These are phyloP conservation scores for Muscicapa striata DNA, from an alignment of 2,797 vertebrate genomes.

Conservation along the genomic window DNA sequence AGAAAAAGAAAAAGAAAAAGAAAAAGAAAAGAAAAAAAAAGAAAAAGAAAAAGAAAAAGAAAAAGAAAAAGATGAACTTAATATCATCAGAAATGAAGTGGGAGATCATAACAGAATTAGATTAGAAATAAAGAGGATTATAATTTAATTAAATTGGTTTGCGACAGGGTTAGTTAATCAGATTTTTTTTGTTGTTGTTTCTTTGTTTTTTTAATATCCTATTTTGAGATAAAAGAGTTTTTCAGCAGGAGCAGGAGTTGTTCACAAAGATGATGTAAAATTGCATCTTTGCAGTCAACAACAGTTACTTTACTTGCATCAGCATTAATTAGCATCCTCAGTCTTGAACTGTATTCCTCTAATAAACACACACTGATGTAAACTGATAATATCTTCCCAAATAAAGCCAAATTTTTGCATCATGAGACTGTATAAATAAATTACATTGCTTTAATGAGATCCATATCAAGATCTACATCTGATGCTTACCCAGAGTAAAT, in stretches of 20 bases:
- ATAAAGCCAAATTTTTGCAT: background rate
- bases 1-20: too few relatives aligned
- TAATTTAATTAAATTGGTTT: conserved; percentile 6
- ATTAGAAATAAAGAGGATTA: conserved; percentile 46
- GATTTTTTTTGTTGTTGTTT: background rate
- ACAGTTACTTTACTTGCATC: background rate
- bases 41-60: background rate
- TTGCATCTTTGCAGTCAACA: background rate
- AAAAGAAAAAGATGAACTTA: background rate
- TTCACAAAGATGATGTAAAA: background rate
- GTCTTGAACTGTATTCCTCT: background rate
- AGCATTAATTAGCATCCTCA: background rate
- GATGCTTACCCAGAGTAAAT: background rate
- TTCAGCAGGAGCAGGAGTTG: background rate
- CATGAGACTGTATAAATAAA: background rate
- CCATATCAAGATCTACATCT: background rate
- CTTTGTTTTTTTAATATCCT: background rate
- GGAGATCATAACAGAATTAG: background rate
- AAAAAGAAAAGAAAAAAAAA: background rate
- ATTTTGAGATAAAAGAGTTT: background rate
- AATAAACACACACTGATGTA: background rate
- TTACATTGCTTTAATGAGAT: background rate
- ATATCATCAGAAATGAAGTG: background rate
- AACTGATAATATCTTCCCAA: background rate
- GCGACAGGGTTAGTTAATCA: background rate